Evolutionary conservation across 2,113 vertebrate species (phyloP).

Genomic region (Cololabis saira): DNA sequence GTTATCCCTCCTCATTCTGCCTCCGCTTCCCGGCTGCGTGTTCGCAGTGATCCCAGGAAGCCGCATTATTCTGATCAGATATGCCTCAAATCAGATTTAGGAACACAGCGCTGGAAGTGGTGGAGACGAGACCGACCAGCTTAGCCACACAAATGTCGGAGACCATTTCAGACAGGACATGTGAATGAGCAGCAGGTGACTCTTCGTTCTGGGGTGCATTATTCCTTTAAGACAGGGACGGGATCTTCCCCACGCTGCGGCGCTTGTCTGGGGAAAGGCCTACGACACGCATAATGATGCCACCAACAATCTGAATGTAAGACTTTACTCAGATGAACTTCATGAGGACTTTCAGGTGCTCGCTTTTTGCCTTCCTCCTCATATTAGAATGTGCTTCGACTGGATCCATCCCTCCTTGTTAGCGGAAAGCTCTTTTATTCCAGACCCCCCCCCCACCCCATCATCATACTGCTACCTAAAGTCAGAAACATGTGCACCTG

Average conservation of each 20-base stretch:
- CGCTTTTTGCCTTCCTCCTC: constrained; percentile 48
- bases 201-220: constrained; percentile 35
- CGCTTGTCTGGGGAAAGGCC: constrained; percentile 1
- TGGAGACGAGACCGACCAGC: too few species aligned
- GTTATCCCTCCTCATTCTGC: too few species aligned
- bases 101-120: too few species aligned
- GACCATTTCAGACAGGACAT: too few species aligned
- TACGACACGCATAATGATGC: background rate
- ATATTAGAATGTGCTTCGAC: constrained; percentile 41
- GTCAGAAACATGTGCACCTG: background rate
- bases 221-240: constrained; percentile 25
- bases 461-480: background rate
- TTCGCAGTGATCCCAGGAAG: too few species aligned
- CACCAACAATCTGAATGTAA: constrained; percentile 61
- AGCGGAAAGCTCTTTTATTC: constrained; percentile 5
- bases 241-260: background rate
- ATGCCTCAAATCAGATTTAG: too few species aligned
- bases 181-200: background rate
- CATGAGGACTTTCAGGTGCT: constrained; percentile 26
- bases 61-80: too few species aligned
- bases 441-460: background rate
- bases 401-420: constrained; percentile 4
- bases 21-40: too few species aligned
- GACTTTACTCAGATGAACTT: constrained; percentile 16
- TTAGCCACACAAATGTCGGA: too few species aligned